Evolutionary conservation across 92 coral and sea anemone genomes (phyloP), one percentile per base, ranked within the genome.

Genomic region (Porites evermanni): DNA sequence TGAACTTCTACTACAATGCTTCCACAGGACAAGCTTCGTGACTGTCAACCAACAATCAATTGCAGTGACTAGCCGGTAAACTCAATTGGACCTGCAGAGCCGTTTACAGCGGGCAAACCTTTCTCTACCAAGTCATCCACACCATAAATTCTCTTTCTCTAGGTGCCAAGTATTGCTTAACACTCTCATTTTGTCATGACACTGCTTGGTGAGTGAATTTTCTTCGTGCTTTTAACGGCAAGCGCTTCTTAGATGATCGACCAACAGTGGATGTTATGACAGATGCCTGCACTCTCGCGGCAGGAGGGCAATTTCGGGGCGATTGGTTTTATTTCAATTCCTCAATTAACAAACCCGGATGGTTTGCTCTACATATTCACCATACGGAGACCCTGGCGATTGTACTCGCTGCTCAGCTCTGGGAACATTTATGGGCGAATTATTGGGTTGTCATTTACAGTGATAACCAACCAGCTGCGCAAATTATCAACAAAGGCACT

Each of bases 391-490:
- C 67, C 0, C 61, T 74, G 19, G 82, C 87, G 1, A 67, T 77
- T 24, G 44, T 23, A 10, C 56, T 75, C 6, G 73, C 79, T 10
- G 83, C 78, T 6, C 75, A 75, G 53, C 69, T 75, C 20, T 89
- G 92, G 88, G 84, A 38, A 24, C 59, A 38, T 13, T 50, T 50
- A 9, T 78, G 85, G 89, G 63, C 88, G 0, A 89, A 89, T 66
- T 76, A 83, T 9, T 75, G 79, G 3, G 60, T 88, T 52, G 60
- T 88, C n/a, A 88, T 88, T 72, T 75, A 83, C 23, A 76, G 79
- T 60, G 92, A 88, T 47, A 88, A 88, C 53, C 86, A 87, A 53
- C 73, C 91, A 18, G 86, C 92, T 14, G 84, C 70, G 7, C 63
- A 63, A 1, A 89, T 78, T 53, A 82, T 88, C 50, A 89, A 84